A percentile compares a stretch with the other conserved stretches of the same genome.
Conservation (phyloP, 2,797 vertebrate species). For the Acipenser oxyrinchus region DNA sequence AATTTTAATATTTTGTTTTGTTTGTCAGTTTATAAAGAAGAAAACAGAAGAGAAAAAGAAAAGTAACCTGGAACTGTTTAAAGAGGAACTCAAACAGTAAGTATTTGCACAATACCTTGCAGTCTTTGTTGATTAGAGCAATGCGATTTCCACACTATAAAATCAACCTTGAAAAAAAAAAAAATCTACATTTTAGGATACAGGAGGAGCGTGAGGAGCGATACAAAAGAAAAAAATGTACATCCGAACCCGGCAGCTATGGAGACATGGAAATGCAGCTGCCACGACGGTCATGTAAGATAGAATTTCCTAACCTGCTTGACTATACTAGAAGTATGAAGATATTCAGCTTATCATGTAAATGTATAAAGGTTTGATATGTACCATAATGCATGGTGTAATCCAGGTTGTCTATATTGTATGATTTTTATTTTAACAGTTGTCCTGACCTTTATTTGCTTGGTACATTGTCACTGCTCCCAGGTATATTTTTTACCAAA, state of each 20-base stretch:
- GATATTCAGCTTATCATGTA: not conserved
- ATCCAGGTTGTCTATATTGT: not conserved
- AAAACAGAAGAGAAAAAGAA: slow-evolving; percentile 70
- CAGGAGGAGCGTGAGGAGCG: slow-evolving; percentile 72
- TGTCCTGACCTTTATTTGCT: too few relatives aligned
- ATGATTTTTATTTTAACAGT: too few relatives aligned
- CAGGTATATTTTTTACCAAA: too few relatives aligned
- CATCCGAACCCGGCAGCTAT: slow-evolving; percentile 42
- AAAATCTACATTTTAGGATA: slow-evolving; percentile 44
- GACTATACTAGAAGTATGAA: not conserved
- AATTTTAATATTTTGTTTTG: not conserved
- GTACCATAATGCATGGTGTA: too few relatives aligned
- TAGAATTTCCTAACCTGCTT: not conserved
- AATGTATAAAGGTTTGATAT: too few relatives aligned
- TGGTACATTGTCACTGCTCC: too few relatives aligned
- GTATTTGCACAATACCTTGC: slow-evolving; percentile 18
- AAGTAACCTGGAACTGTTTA: slow-evolving; percentile 72
- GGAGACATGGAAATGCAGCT: slow-evolving; percentile 48
- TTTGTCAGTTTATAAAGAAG: slow-evolving; percentile 52
- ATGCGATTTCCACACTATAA: not conserved
- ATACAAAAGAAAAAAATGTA: slow-evolving; percentile 57
- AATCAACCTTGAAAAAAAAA: too few relatives aligned
- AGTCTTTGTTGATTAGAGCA: not conserved
- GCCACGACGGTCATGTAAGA: slow-evolving; percentile 57
- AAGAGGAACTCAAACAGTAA: slow-evolving; percentile 72